A percentile compares a stretch with the other conserved stretches of the same genome.
Evolutionary conservation across 2,113 vertebrate genomes (phyloP).

Genomic region (Leucoraja erinaceus): DNA sequence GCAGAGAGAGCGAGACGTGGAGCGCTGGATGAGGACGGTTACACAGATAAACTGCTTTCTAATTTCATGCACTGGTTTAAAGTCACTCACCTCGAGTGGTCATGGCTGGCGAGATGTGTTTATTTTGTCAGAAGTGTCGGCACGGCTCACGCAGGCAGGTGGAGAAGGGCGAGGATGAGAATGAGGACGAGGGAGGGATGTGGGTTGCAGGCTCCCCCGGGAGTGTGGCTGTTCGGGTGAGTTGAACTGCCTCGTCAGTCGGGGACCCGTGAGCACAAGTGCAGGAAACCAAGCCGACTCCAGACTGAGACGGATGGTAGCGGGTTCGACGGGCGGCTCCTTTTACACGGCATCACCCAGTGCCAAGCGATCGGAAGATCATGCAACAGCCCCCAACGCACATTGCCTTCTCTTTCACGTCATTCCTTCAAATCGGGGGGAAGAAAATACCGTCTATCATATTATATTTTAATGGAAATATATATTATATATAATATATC

Average conservation of each 20-base stretch:
- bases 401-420: neutral
- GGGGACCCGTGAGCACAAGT: neutral
- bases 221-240: neutral
- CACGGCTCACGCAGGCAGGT: neutral
- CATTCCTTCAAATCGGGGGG: neutral
- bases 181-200: neutral
- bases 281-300: neutral
- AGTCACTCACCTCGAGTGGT: slow-evolving; percentile 32
- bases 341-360: slow-evolving; percentile 5
- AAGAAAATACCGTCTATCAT: neutral
- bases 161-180: neutral
- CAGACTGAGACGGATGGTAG: neutral
- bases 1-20: neutral
- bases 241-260: neutral
- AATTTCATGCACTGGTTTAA: neutral
- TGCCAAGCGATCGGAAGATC: neutral
- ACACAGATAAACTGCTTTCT: neutral
- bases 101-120: neutral
- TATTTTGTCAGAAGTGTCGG: neutral
- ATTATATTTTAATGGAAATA: neutral
- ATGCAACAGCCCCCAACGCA: neutral
- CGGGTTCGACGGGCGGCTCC: neutral
- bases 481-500: too few relatives aligned
- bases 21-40: neutral
- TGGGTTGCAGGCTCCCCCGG: neutral